Evolutionary conservation across 2,888 invertebrate species (phyloP).

Genomic region (Acrobeloides nanus): DNA sequence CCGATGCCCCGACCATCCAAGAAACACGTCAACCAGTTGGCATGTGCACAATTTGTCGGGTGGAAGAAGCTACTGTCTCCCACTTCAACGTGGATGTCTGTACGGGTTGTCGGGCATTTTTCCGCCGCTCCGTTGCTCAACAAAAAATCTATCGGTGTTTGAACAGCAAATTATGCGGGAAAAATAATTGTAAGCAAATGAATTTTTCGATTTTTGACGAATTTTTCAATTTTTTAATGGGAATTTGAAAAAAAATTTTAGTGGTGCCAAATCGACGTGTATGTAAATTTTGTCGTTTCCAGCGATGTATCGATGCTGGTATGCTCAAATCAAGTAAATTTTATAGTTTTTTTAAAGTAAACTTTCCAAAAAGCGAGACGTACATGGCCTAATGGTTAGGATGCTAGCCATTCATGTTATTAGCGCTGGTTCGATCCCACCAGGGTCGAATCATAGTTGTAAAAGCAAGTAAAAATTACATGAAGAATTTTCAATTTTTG

Average conservation of each 20-base stretch:
- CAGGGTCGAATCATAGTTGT: too few species aligned
- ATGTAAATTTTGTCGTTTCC: conserved; percentile 9
- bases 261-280: conserved; percentile 6
- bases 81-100: conserved; percentile 13
- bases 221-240: too few species aligned
- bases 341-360: conserved; percentile 5
- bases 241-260: too few species aligned
- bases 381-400: too few species aligned
- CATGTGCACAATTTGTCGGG: conserved; percentile 9
- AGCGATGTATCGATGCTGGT: conserved; percentile 10
- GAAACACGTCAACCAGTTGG: not conserved
- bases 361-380: too few species aligned
- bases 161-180: conserved; percentile 10
- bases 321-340: conserved; percentile 8
- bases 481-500: too few species aligned
- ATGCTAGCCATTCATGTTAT: too few species aligned
- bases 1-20: too few species aligned
- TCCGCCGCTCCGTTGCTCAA: conserved; percentile 9
- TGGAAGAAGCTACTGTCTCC: conserved; percentile 10
- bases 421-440: too few species aligned
- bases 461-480: too few species aligned
- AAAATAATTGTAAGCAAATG: conserved; percentile 7
- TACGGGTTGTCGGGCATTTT: conserved; percentile 11
- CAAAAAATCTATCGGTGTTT: conserved; percentile 12
- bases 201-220: too few species aligned